Percentiles rank a stretch among this genome's conserved stretches.
These are phyloP conservation scores for Anoplophora glabripennis DNA, from an alignment of 1,140 invertebrate species.

Conservation along the genomic window DNA sequence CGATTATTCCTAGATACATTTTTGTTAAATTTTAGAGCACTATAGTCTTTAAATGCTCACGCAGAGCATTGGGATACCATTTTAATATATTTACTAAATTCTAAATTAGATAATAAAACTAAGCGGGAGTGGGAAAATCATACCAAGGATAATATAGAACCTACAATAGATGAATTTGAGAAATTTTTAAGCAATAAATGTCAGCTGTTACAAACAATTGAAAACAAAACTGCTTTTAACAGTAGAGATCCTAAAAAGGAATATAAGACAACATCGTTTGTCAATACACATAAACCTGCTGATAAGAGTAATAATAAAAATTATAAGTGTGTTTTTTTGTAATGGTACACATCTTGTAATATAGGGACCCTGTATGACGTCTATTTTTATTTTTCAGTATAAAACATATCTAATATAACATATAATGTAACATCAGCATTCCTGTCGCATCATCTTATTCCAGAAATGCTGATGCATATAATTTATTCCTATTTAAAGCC, in stretches of 20 bases:
- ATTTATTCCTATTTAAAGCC: no score
- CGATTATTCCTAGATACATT: slow-evolving; percentile 24
- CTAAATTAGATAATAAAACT: slow-evolving; percentile 14
- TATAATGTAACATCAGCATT: no score
- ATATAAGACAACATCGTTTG: no score
- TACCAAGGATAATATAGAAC: slow-evolving; percentile 15
- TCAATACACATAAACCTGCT: no score
- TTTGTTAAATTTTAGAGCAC: slow-evolving; percentile 24
- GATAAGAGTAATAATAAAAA: background rate
- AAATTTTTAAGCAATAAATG: slow-evolving; percentile 19
- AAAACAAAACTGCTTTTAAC: slow-evolving; percentile 1
- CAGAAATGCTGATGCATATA: no score
- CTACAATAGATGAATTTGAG: slow-evolving; percentile 13
- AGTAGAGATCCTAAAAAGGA: background rate
- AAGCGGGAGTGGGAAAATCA: slow-evolving; percentile 18
- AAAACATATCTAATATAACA: no score
- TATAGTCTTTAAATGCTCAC: slow-evolving; percentile 30
- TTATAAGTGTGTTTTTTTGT: slow-evolving; percentile 15
- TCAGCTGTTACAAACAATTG: slow-evolving; percentile 16
- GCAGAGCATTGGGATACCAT: slow-evolving; percentile 38
- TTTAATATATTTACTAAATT: slow-evolving; percentile 20
- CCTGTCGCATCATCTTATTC: no score
- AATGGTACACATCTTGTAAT: slow-evolving; percentile 16
- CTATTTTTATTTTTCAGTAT: no score
- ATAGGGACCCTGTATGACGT: no score